A percentile compares a stretch with the other conserved stretches of the same genome.
These are phyloP conservation scores for Epizoanthus ramosus DNA, from an alignment of 92 coral and sea anemone genomes.

Conservation along the genomic window DNA sequence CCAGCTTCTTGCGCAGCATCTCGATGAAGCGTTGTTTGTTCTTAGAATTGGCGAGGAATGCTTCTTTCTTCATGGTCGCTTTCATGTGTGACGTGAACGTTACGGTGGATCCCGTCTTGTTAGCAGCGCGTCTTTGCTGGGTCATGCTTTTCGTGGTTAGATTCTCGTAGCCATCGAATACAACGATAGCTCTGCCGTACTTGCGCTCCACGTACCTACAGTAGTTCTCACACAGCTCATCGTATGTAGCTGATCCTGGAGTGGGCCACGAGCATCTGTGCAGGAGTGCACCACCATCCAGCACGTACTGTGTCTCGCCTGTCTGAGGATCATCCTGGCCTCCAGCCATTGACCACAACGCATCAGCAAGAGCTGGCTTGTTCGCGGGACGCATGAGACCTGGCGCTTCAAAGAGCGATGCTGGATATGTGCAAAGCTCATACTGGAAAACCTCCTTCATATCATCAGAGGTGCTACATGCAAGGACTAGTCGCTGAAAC, in stretches of 20 bases:
- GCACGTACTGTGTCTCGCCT: slow-evolving; percentile 31
- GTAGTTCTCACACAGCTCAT: slow-evolving; percentile 27
- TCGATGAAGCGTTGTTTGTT: slow-evolving; percentile 8
- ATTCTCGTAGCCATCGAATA: slow-evolving; percentile 46
- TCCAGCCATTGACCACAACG: slow-evolving; percentile 9
- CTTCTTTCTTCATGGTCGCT: slow-evolving; percentile 46
- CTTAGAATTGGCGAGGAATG: slow-evolving; percentile 33
- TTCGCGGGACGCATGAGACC: slow-evolving; percentile 35
- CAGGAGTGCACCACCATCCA: slow-evolving; percentile 44
- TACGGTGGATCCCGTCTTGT: slow-evolving; percentile 45
- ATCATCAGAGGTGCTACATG: slow-evolving; percentile 10
- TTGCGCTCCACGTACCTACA: not conserved
- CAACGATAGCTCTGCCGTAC: no score
- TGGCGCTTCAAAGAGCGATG: slow-evolving; percentile 42
- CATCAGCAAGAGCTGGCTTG: slow-evolving; percentile 50
- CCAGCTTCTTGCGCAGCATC: slow-evolving; percentile 9
- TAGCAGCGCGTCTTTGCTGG: slow-evolving; percentile 43
- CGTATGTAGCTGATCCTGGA: slow-evolving; percentile 18
- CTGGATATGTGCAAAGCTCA: slow-evolving; percentile 38
- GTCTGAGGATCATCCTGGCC: slow-evolving; percentile 6
- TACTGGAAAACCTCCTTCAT: slow-evolving; percentile 17
- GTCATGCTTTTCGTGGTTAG: slow-evolving; percentile 36
- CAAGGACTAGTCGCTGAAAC: slow-evolving; percentile 49
- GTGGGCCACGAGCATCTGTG: slow-evolving; percentile 45
- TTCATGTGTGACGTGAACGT: slow-evolving; percentile 36